A percentile compares a stretch with the other conserved stretches of the same genome.
phyloP scores from a whole-genome alignment of 1,140 invertebrate genomes.

The Penaeus indicus region DNA sequence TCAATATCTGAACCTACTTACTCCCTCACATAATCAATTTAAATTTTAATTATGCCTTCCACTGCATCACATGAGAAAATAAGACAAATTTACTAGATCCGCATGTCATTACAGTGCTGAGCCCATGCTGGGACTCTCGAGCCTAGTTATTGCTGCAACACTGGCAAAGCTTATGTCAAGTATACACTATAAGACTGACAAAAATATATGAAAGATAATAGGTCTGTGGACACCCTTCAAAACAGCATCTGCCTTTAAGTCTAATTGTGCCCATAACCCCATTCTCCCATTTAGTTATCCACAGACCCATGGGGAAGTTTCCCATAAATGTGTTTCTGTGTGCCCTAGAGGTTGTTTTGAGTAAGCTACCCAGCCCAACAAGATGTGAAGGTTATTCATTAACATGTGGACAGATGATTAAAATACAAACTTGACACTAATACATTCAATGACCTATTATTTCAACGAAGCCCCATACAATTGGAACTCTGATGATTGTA shows the following conservation, averaged over 20 bases:
- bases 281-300: slow-evolving; percentile 34
- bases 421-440: background rate
- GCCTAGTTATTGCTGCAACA: slow-evolving; percentile 62
- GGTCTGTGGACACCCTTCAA: slow-evolving; percentile 49
- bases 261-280: slow-evolving; percentile 40
- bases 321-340: slow-evolving; percentile 59
- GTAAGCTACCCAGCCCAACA: slow-evolving; percentile 59
- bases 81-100: slow-evolving; percentile 16
- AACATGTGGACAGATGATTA: background rate
- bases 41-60: too few relatives aligned
- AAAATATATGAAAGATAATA: slow-evolving; percentile 50
- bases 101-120: slow-evolving; percentile 47
- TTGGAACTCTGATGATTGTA: too few relatives aligned
- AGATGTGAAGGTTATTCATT: slow-evolving; percentile 39
- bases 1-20: too few relatives aligned
- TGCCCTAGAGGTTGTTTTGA: slow-evolving; percentile 53
- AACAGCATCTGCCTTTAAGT: slow-evolving; percentile 18
- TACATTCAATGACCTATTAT: background rate
- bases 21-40: too few relatives aligned
- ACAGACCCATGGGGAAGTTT: slow-evolving; percentile 52
- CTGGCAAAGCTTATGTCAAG: slow-evolving; percentile 59
- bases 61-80: too few relatives aligned
- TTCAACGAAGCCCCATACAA: background rate
- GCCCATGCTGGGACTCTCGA: slow-evolving; percentile 58
- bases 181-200: slow-evolving; percentile 56